These are phyloP conservation scores for Riparia riparia DNA, from an alignment of 2,113 vertebrate genomes.

Conservation along the genomic window DNA sequence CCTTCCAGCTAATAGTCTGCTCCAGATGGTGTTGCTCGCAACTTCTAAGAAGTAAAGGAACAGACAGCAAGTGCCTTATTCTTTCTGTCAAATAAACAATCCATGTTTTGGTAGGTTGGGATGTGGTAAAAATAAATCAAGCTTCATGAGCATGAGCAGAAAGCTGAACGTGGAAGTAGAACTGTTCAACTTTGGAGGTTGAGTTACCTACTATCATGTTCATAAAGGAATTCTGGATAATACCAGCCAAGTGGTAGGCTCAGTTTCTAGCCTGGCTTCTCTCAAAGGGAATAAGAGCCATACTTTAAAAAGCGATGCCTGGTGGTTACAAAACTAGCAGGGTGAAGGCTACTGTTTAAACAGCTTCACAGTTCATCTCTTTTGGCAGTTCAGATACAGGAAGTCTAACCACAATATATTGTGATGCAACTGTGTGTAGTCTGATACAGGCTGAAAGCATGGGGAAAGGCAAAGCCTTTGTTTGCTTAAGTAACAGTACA, in stretches of 20 bases:
- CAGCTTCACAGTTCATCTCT: not conserved
- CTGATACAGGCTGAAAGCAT: rapidly evolving
- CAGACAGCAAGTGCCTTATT: constrained; percentile 52
- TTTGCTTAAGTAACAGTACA: not conserved
- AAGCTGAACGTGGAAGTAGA: not conserved
- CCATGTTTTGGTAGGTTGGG: constrained; percentile 31
- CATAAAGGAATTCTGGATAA: not conserved
- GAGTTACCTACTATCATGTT: not conserved
- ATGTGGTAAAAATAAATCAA: constrained; percentile 36
- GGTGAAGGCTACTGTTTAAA: not conserved
- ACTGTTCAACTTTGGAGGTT: not conserved
- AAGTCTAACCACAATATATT: not conserved
- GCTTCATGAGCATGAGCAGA: not conserved
- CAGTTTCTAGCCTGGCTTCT: not conserved
- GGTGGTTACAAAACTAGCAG: not conserved
- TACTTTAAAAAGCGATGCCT: not conserved
- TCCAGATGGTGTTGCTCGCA: constrained; percentile 51
- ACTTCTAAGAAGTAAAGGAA: constrained; percentile 20
- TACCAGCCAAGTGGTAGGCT: not conserved
- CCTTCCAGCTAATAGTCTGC: constrained; percentile 42
- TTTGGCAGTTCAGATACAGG: not conserved
- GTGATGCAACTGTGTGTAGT: not conserved
- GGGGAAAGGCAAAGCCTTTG: not conserved
- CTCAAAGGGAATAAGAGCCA: not conserved
- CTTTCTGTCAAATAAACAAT: constrained; percentile 65